phyloP scores from a whole-genome alignment of 2,888 invertebrate genomes.

The Scelioninae gen. 1 region DNA sequence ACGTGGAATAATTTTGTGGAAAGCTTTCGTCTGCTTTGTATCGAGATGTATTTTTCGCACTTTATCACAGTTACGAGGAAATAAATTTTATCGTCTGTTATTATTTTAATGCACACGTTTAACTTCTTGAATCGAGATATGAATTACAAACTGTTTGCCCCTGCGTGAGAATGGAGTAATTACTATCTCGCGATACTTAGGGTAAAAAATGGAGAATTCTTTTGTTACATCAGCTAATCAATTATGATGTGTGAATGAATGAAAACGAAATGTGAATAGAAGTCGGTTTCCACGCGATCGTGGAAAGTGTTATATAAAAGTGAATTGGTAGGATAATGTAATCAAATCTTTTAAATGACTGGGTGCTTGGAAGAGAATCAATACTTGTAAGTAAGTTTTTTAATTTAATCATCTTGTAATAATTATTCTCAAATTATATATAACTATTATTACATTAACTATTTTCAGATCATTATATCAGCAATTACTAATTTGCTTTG shows the following conservation, averaged over 20 bases:
- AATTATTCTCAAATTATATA: too few species aligned
- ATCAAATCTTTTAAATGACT: background rate
- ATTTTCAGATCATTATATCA: too few species aligned
- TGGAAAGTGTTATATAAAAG: slow-evolving; percentile 43
- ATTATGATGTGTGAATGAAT: slow-evolving; percentile 43
- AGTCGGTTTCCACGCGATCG: slow-evolving; percentile 39
- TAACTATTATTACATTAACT: too few species aligned
- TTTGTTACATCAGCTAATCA: slow-evolving; percentile 35
- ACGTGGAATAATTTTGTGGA: slow-evolving; percentile 29
- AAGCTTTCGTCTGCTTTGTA: slow-evolving; percentile 7
- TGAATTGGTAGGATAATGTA: slow-evolving; percentile 12
- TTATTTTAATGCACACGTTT: slow-evolving; percentile 45
- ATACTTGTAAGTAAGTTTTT: too few species aligned
- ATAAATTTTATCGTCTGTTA: slow-evolving; percentile 37
- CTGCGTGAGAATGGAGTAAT: slow-evolving; percentile 29
- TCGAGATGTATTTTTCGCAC: slow-evolving; percentile 1
- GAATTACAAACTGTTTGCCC: slow-evolving; percentile 44
- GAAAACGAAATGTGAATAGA: slow-evolving; percentile 38
- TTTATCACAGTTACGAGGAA: slow-evolving; percentile 26
- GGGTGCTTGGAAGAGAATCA: too few species aligned
- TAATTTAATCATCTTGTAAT: too few species aligned
- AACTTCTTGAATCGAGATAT: slow-evolving; percentile 20
- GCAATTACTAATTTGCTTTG: too few species aligned
- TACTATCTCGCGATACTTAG: slow-evolving; percentile 1
- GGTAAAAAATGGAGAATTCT: slow-evolving; percentile 15